Base-by-base conservation (phyloP, 2,888 invertebrate species). In the Darwinula stevensoni region DNA sequence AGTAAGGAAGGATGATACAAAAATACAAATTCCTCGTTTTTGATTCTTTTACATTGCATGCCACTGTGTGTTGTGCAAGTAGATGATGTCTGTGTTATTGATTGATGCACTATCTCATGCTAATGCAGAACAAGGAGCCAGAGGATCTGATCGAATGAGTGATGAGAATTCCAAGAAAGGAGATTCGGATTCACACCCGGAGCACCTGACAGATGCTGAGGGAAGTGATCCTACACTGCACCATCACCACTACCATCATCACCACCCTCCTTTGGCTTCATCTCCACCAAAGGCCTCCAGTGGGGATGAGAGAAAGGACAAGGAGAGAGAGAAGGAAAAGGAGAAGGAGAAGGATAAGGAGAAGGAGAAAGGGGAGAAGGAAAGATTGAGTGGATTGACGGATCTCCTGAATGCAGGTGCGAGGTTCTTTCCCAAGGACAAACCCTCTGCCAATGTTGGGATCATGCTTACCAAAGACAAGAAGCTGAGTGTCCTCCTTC, bases 141-240 rank as follows among this genome's bases (percentile, higher is more conserved):
- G 36, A 16, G 38, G 36, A 12, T 34, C 51, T 35, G 61, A 59
- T 36, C 48, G 57, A 36, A 50, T 54, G 38, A 59, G 59, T 44
- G 60, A 60, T 39, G 60, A 61, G 42, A 59, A 58, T 40, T 58
- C 58, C 14, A 54, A 58, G 39, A 52, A 56, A 37, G 58, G 57
- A 14, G 61, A 61, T 44, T 59, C 59, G 26, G 61, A 61, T 39
- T 55, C 56, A 3, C 57, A 60, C 41, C 52, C 57, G 29, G 57
- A 57, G 35, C 54, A 52, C 42, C 6, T n/a, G 6, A 65, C 66
- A 16, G 67, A 70, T 49, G 64, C 64, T 35, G 68, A 69, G 46
- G 64, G 61, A 17, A 66, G 65, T 35, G 63, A 64, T 32, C 66
- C 68, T 46, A 14, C 14, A 17, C 5, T 27, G 14, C 16, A 12